Percentiles rank a stretch among this genome's conserved stretches.
Conservation (phyloP, 2,113 vertebrate genomes). For the Acanthisitta chloris region DNA sequence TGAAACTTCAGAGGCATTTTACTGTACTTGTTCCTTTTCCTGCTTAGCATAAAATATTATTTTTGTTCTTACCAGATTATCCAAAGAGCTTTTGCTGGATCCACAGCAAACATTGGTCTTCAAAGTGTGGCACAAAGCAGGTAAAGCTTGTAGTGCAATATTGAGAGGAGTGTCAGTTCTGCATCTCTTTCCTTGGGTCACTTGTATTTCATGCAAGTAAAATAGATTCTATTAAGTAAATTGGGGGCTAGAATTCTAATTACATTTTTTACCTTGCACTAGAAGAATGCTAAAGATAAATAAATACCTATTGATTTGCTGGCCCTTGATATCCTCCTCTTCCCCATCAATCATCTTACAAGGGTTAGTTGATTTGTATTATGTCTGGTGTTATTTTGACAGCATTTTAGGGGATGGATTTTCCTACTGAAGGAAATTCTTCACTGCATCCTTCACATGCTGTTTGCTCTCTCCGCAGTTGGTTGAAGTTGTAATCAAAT, state of each 20-base stretch:
- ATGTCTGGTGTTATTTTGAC: neutral
- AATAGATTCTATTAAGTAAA: neutral
- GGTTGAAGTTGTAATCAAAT: neutral
- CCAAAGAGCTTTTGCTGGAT: constrained; percentile 89
- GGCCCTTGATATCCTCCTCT: neutral
- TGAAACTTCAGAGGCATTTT: neutral
- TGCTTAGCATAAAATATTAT: neutral
- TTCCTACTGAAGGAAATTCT: neutral
- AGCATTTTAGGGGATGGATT: neutral
- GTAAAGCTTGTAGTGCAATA: constrained; percentile 31
- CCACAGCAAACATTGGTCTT: constrained; percentile 91
- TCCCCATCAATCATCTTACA: neutral
- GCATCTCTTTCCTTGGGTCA: neutral
- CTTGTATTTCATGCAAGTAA: neutral
- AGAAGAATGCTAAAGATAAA: neutral
- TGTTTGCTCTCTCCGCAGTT: neutral
- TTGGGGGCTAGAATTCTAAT: neutral
- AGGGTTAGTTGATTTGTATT: neutral
- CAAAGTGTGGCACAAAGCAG: constrained; percentile 98
- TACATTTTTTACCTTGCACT: neutral
- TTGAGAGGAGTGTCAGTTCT: neutral
- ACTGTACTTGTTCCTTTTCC: neutral
- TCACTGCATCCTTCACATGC: accelerated
- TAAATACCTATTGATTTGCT: neutral
- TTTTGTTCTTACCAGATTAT: constrained; percentile 76